Percentiles rank a stretch among this genome's conserved stretches.
phyloP scores from a whole-genome alignment of 2,797 vertebrate genomes.

The Pseudomugil gertrudae region DNA sequence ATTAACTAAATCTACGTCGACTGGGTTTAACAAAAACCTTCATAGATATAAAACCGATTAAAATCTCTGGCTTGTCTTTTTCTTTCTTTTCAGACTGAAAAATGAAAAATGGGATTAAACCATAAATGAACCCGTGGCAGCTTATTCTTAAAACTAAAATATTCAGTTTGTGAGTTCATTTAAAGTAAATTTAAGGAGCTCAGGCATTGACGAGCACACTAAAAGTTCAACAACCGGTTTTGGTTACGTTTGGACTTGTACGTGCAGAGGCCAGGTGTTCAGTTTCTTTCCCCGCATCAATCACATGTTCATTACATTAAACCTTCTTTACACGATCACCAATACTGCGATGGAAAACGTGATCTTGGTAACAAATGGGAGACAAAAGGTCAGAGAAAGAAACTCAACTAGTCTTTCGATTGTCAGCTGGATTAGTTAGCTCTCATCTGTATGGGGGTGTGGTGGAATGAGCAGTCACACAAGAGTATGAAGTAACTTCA shows the following conservation, averaged over 20 bases:
- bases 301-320: conserved; percentile 34
- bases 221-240: not conserved
- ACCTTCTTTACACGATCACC: conserved; percentile 27
- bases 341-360: conserved; percentile 8
- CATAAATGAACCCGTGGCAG: no score
- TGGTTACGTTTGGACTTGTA: conserved; percentile 3
- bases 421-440: conserved; percentile 37
- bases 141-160: no score
- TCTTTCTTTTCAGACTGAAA: no score
- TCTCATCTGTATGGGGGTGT: conserved; percentile 7
- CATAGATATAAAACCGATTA: no score
- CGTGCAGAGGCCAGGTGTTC: conserved; percentile 13
- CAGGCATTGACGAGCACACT: not conserved
- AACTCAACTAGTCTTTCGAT: conserved; percentile 27
- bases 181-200: not conserved
- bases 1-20: no score
- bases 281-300: conserved; percentile 26
- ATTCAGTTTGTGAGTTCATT: no score
- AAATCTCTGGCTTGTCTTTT: no score
- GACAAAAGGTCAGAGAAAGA: conserved; percentile 11
- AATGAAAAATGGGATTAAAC: no score
- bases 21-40: no score
- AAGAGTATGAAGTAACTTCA: conserved; percentile 2
- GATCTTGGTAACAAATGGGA: not conserved
- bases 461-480: conserved; percentile 25